Evolutionary conservation across 2,113 vertebrate species (phyloP).

Genomic region (Podarcis raffonei): DNA sequence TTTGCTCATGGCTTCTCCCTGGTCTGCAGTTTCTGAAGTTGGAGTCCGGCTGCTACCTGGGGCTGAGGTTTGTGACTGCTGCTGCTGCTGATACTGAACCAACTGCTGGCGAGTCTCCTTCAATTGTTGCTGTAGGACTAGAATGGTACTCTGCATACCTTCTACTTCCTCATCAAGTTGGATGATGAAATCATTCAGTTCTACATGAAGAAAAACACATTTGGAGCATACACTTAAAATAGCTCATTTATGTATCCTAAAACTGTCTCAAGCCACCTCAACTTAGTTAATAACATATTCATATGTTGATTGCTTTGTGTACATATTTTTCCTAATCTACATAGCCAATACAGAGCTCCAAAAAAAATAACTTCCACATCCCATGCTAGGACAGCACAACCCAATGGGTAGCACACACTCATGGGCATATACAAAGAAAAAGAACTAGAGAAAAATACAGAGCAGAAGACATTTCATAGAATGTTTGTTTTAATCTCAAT

Average conservation of each 20-base stretch:
- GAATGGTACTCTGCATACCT: conserved; percentile 99
- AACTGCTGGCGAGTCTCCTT: conserved; percentile 93
- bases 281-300: neutral
- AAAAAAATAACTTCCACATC: neutral
- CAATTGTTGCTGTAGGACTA: conserved; percentile 96
- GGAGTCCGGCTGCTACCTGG: conserved; percentile 89
- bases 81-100: conserved; percentile 85
- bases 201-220: conserved; percentile 78
- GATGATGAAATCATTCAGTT: conserved; percentile 99
- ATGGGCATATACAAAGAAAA: neutral
- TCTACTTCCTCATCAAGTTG: conserved; percentile 99
- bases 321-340: neutral
- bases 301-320: neutral
- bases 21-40: conserved; percentile 79
- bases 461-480: neutral
- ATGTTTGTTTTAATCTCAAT: neutral
- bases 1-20: conserved; percentile 83
- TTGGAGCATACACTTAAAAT: conserved; percentile 67
- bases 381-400: neutral
- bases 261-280: conserved; percentile 5
- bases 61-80: conserved; percentile 77
- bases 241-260: conserved; percentile 35
- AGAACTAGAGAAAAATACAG: neutral
- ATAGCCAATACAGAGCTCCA: conserved; percentile 29
- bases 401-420: neutral